These are phyloP conservation scores for Peromyscus eremicus DNA, from an alignment of 2,797 vertebrate species.

Conservation along the genomic window DNA sequence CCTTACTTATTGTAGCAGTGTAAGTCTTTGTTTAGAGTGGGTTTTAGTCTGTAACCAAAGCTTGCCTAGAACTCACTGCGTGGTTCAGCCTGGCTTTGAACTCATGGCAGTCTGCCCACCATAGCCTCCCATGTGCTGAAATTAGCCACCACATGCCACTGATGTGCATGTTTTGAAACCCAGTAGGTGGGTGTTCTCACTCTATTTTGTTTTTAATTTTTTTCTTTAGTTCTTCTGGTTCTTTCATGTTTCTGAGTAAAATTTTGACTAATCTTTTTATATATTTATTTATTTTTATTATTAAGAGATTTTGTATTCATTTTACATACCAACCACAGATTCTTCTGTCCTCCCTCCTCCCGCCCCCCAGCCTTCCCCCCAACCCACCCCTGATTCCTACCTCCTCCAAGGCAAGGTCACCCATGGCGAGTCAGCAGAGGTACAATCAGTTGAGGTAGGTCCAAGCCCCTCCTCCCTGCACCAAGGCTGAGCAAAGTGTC, in stretches of 20 bases:
- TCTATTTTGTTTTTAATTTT: not conserved
- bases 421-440: too few relatives aligned
- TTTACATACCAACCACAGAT: too few relatives aligned
- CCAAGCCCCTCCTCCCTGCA: too few relatives aligned
- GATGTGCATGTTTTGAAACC: not conserved
- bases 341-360: too few relatives aligned
- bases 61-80: not conserved
- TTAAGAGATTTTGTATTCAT: too few relatives aligned
- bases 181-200: not conserved
- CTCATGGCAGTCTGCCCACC: not conserved
- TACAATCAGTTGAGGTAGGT: too few relatives aligned
- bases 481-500: too few relatives aligned
- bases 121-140: not conserved
- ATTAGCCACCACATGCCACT: too few relatives aligned
- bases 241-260: conserved; percentile 10
- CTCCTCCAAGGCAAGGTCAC: too few relatives aligned
- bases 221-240: not conserved
- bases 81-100: not conserved
- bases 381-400: too few relatives aligned
- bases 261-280: conserved; percentile 22
- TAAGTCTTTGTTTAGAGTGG: not conserved
- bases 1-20: not conserved
- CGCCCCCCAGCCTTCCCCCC: too few relatives aligned
- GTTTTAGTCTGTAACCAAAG: not conserved
- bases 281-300: too few relatives aligned